Evolutionary conservation across 2,888 invertebrate species (phyloP), one percentile per base, ranked within the genome.

Genomic region (Acronicta aceris): DNA sequence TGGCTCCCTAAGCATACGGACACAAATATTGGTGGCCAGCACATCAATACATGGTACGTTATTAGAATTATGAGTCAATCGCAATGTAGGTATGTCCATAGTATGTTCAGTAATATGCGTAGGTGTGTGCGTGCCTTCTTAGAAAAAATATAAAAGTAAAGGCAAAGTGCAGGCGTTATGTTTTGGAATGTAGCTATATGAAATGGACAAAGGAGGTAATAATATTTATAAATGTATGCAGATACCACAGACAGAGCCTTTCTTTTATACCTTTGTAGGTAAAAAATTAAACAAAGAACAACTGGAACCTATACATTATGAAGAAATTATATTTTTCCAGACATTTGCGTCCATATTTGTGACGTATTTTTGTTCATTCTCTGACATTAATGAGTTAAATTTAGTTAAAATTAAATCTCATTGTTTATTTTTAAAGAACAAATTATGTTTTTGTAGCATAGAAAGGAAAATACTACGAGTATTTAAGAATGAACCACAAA

Each of bases 261-360:
- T 64, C 1, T 42, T 13, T 21, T 43, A 27, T 12, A 12, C 21
- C 21, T 12, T 12, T 66, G 15, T 47, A 17, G 5, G 5, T 21
- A 27, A 4, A 43, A n/a, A 49, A 46, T 33, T 10, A 0, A 52
- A 65, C 64, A 66, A 65, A 59, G 66, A 66, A 65, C 64, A 65
- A 59, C 25, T 65, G 64, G 42, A 16, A 15, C 2, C 3, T 12
- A 38, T 41, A 12, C 3, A 2, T 30, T 30, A 33, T 7, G 30
- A 40, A 48, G 9, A 25, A 47, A 52, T 46, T 21, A 12, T 30
- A 2, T 42, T 38, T 17, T 64, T 15, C 7, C 17, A 40, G 9
- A n/a, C 25, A 33, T 41, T 33, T 30, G 13, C 8, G 17, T 13
- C n/a, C 5, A 12, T n/a, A 16, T 48, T 15, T 40, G 12, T 43